Percentiles rank a stretch among this genome's conserved stretches.
phyloP scores from a whole-genome alignment of 2,113 vertebrate genomes.

The Crocuta crocuta region DNA sequence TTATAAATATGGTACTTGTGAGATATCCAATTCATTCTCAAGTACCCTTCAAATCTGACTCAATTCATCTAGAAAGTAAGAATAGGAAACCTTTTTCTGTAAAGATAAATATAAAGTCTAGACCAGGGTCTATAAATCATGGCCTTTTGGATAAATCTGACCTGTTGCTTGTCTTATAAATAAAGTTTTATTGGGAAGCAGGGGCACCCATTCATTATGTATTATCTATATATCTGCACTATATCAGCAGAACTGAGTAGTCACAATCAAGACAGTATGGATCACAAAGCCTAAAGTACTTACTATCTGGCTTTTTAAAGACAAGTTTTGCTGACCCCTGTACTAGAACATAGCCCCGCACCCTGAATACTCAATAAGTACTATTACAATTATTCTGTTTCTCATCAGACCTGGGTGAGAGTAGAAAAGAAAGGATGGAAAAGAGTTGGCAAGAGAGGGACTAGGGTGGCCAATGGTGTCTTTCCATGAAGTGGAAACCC shows the following conservation, averaged over 20 bases:
- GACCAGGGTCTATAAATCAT: background rate
- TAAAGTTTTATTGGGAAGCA: background rate
- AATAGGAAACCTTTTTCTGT: background rate
- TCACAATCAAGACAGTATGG: background rate
- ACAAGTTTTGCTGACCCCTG: background rate
- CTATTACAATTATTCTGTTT: background rate
- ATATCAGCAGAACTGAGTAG: background rate
- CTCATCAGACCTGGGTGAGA: background rate
- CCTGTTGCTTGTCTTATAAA: background rate
- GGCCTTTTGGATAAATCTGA: background rate
- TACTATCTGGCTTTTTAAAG: background rate
- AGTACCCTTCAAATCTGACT: background rate
- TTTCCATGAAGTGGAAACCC: background rate
- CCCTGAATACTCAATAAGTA: background rate
- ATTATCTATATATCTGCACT: background rate
- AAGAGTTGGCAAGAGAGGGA: background rate
- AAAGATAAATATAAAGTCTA: background rate
- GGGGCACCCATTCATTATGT: background rate
- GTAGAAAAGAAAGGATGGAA: background rate
- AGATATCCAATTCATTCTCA: constrained; percentile 8
- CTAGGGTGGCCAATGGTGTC: background rate
- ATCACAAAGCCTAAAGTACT: background rate
- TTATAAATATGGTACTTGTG: background rate
- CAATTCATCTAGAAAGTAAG: constrained; percentile 13
- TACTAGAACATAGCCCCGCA: background rate